Evolutionary conservation across 2,888 invertebrate genomes (phyloP).

Genomic region (Protula sp.): DNA sequence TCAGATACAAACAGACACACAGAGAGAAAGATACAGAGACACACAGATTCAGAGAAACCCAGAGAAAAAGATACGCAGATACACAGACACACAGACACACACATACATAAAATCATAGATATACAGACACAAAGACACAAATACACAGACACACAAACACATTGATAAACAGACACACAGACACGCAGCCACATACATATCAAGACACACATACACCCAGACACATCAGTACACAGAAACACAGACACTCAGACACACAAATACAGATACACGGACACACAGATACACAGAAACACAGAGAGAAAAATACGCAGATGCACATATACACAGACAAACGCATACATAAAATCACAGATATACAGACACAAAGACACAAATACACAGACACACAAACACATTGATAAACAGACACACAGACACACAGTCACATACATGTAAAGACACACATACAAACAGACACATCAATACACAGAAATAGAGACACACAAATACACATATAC

Average conservation of each 20-base stretch:
- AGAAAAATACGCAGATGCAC: neutral
- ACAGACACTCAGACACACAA: neutral
- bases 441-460: neutral
- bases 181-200: neutral
- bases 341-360: neutral
- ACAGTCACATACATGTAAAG: neutral
- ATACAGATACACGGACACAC: neutral
- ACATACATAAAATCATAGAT: neutral
- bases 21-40: too few species aligned
- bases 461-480: neutral
- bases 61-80: too few species aligned
- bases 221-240: neutral
- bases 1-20: too few species aligned
- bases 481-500: neutral
- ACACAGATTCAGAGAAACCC: too few species aligned
- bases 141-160: neutral
- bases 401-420: neutral
- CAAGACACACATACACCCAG: neutral
- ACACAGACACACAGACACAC: neutral
- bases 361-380: neutral
- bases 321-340: neutral
- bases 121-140: neutral
- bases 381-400: neutral
- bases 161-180: neutral
- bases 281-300: neutral